These are phyloP conservation scores for Myotis lucifugus DNA, from an alignment of 2,113 vertebrate species.

Conservation along the genomic window DNA sequence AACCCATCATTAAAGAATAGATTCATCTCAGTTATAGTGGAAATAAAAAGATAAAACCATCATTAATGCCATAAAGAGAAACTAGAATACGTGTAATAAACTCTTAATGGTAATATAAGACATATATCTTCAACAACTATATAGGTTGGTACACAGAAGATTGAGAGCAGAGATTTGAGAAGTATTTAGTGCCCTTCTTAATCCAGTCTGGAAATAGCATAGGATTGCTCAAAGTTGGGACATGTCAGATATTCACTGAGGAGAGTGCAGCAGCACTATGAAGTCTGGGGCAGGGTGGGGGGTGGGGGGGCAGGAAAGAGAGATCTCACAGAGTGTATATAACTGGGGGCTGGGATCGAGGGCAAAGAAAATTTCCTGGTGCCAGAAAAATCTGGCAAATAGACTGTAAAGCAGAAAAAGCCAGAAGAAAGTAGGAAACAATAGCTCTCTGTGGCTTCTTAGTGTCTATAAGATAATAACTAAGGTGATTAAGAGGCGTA, in stretches of 20 bases:
- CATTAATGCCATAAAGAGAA: not conserved
- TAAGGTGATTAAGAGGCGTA: not conserved
- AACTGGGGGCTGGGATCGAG: not conserved
- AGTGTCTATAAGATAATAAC: not conserved
- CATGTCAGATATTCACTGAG: not conserved
- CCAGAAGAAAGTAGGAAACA: not conserved
- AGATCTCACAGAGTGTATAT: not conserved
- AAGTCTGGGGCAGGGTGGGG: fast-evolving
- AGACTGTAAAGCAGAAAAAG: not conserved
- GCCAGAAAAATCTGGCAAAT: not conserved
- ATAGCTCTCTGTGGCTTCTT: no score
- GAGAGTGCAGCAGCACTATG: no score
- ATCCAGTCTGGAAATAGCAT: not conserved
- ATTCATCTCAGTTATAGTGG: not conserved
- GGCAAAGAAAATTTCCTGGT: not conserved
- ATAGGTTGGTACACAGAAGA: not conserved
- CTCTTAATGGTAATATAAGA: not conserved
- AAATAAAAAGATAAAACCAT: not conserved
- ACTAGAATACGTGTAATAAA: not conserved
- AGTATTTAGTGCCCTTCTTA: not conserved
- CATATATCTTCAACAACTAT: not conserved
- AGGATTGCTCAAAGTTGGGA: not conserved
- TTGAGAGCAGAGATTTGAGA: not conserved
- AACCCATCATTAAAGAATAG: not conserved
- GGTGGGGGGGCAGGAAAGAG: not conserved